Percentiles rank a stretch among this genome's conserved stretches.
Evolutionary conservation across 2,113 vertebrate genomes (phyloP).

Genomic region (Thryonomys swinderianus): DNA sequence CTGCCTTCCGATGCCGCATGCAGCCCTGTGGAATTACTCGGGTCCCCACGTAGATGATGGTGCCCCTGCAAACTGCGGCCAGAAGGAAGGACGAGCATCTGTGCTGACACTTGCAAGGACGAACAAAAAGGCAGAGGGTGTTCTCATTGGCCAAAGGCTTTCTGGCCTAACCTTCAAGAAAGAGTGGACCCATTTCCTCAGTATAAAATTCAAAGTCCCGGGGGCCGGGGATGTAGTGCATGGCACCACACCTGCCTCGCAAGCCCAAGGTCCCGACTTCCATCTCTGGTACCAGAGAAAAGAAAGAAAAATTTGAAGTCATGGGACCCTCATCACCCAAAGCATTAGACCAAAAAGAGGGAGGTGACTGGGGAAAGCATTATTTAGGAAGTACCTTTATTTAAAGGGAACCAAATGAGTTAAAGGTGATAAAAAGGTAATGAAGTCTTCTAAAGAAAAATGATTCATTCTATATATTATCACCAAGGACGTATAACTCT

Average conservation of each 20-base stretch:
- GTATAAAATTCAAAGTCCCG: constrained; percentile 4
- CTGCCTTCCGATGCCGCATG: no score
- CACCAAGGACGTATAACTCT: constrained; percentile 30
- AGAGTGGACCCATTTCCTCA: neutral
- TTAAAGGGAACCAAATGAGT: neutral
- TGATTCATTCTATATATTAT: constrained; percentile 45
- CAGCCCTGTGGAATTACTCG: constrained; percentile 18
- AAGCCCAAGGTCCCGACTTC: no score
- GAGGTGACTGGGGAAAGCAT: neutral
- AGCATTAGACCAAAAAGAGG: neutral
- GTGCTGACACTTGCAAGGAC: neutral
- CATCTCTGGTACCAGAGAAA: no score
- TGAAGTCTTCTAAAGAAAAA: constrained; percentile 43
- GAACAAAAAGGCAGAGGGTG: neutral
- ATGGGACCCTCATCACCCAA: neutral
- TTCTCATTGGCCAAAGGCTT: constrained; percentile 7
- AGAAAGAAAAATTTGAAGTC: neutral
- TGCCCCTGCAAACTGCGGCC: neutral
- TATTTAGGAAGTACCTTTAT: neutral
- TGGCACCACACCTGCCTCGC: no score
- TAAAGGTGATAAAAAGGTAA: constrained; percentile 23
- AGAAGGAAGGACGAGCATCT: neutral
- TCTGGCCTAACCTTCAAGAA: constrained; percentile 39
- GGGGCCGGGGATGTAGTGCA: neutral
- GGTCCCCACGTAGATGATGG: constrained; percentile 34